These are phyloP conservation scores for Archips xylosteana DNA, from an alignment of 2,888 invertebrate species.

Conservation along the genomic window DNA sequence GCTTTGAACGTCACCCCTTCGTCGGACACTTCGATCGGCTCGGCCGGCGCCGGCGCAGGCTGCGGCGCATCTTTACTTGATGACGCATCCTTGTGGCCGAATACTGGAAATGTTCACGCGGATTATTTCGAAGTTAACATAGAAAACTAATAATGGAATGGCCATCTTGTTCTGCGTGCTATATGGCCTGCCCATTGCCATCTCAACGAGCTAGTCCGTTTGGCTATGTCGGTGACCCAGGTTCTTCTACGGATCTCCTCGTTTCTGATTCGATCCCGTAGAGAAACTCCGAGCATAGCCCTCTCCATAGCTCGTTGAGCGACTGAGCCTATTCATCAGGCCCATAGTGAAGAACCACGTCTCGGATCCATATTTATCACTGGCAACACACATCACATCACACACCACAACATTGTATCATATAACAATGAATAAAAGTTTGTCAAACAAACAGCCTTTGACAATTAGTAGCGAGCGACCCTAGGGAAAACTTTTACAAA, in stretches of 20 bases:
- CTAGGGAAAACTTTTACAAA: not conserved
- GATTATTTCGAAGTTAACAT: not conserved
- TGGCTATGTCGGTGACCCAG: too few relatives aligned
- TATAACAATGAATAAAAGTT: constrained; percentile 5
- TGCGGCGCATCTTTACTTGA: constrained; percentile 65
- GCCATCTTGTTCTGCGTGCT: too few relatives aligned
- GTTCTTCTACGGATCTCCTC: too few relatives aligned
- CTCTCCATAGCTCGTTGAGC: too few relatives aligned
- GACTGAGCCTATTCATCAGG: too few relatives aligned
- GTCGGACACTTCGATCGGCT: constrained; percentile 64
- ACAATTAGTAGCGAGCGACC: not conserved
- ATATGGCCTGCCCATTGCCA: not conserved
- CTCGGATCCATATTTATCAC: too few relatives aligned
- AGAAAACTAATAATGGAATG: not conserved
- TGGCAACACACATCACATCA: too few relatives aligned
- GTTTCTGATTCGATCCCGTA: too few relatives aligned
- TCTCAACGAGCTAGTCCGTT: too few relatives aligned
- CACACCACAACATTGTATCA: too few relatives aligned
- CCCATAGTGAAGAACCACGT: too few relatives aligned
- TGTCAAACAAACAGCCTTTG: not conserved
- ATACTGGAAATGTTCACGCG: constrained; percentile 58
- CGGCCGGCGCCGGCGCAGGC: constrained; percentile 57
- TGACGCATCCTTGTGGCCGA: constrained; percentile 67
- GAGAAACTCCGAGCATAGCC: too few relatives aligned
- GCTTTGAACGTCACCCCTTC: constrained; percentile 71